Evolutionary conservation across 2,888 invertebrate genomes (phyloP).

Genomic region (Esperia sulphurella): DNA sequence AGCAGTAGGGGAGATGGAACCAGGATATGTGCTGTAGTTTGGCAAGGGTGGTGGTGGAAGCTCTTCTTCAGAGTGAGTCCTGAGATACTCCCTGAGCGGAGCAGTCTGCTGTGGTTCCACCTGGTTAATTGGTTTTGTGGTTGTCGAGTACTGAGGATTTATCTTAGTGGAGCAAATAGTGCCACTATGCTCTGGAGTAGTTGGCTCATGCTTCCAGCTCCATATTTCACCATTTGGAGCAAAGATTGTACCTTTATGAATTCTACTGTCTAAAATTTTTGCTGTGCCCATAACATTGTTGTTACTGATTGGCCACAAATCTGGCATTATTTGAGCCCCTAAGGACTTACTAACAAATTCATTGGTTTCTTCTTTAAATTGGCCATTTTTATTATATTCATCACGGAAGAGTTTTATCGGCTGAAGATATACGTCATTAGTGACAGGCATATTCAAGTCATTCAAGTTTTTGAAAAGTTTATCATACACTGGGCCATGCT

Average conservation of each 20-base stretch:
- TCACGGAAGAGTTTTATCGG: slow-evolving; percentile 78
- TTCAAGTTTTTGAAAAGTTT: slow-evolving; percentile 75
- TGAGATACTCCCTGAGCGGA: slow-evolving; percentile 59
- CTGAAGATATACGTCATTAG: slow-evolving; percentile 73
- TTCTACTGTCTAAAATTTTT: slow-evolving; percentile 59
- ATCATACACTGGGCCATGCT: slow-evolving; percentile 80
- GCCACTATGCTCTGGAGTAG: slow-evolving; percentile 68
- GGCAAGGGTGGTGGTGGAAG: slow-evolving; percentile 61
- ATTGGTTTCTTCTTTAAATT: slow-evolving; percentile 75
- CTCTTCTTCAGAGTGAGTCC: slow-evolving; percentile 62
- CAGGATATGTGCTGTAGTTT: slow-evolving; percentile 71
- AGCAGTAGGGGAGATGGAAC: slow-evolving; percentile 32
- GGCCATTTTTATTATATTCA: slow-evolving; percentile 74
- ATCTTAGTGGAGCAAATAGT: slow-evolving; percentile 70
- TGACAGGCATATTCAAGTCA: slow-evolving; percentile 71
- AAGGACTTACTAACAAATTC: slow-evolving; percentile 71
- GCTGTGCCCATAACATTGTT: slow-evolving; percentile 65
- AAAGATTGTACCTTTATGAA: slow-evolving; percentile 73
- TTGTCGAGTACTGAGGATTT: slow-evolving; percentile 67
- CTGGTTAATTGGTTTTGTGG: slow-evolving; percentile 62
- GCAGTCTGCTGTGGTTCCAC: slow-evolving; percentile 69
- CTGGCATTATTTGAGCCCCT: slow-evolving; percentile 66
- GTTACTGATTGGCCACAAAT: slow-evolving; percentile 57
- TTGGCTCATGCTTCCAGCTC: slow-evolving; percentile 74
- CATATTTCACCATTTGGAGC: slow-evolving; percentile 75